phyloP scores from a whole-genome alignment of 2,888 invertebrate species.

The Orthosia incerta region DNA sequence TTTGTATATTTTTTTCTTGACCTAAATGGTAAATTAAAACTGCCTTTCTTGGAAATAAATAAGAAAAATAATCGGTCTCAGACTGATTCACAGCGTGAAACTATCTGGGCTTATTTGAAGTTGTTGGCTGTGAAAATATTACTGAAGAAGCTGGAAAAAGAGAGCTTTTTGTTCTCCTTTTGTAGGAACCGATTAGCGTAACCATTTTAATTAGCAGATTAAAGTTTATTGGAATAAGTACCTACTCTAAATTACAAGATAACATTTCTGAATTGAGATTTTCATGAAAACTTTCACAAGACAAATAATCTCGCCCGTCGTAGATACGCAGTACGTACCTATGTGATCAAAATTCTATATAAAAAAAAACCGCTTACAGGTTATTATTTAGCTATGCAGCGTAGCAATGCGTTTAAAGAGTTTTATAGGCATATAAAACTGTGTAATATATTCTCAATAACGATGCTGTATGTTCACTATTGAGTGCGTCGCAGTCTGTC shows the following conservation, averaged over 20 bases:
- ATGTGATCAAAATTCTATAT: not conserved
- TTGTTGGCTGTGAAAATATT: constrained; percentile 53
- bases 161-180: constrained; percentile 33
- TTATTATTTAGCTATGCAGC: constrained; percentile 43
- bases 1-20: constrained; percentile 44
- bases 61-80: constrained; percentile 47
- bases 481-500: constrained; percentile 34
- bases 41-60: constrained; percentile 42
- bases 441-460: constrained; percentile 60
- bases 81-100: constrained; percentile 49
- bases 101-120: constrained; percentile 52
- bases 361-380: constrained; percentile 10
- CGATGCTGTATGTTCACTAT: constrained; percentile 53
- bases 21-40: constrained; percentile 55
- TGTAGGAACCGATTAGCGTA: constrained; percentile 19
- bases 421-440: constrained; percentile 61
- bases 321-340: no score
- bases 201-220: not conserved
- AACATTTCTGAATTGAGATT: not conserved
- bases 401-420: constrained; percentile 46
- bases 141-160: constrained; percentile 28
- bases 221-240: not conserved
- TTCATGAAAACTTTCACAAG: constrained; percentile 4
- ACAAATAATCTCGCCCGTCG: not conserved
- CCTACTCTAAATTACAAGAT: not conserved